Evolutionary conservation across 35 echinoderm and acorn worm genomes (phyloP), one percentile per base, ranked within the genome.

Genomic region (Eucidaris tribuloides): DNA sequence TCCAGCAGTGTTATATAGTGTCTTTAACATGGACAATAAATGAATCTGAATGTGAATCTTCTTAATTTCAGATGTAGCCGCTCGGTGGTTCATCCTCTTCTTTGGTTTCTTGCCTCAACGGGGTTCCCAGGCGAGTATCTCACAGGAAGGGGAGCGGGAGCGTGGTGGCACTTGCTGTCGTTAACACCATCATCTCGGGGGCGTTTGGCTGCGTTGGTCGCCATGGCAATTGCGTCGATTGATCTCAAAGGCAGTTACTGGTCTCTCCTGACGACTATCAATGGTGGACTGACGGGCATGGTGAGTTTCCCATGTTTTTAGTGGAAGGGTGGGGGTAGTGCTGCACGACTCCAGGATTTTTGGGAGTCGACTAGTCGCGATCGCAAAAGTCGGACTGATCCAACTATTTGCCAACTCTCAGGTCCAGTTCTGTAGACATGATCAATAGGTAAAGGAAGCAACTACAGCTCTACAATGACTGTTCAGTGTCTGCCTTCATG

Each of bases 91-190:
- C 68, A 93, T 97, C 31, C 82, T 97, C 7, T 88, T 97, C 56
- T 93, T 97, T 13, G 94, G 94, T 7, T 97, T 97, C 83, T 93
- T 97, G 58, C 3, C 93, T 97, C 86, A 97, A 97, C 80, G 94
- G 94, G 94, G 94, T 41, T 97, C 94, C 2, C 94, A 93, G 57
- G 94, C 90, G 1, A 89, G 85, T 6, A 92, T 97, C 42, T 97
- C 94, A 0, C 65, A 80, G 29, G 64, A 71, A 5, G 94, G 94
- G 24, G 94, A 97, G 33, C 18, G 94, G 85, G 11, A 22, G 54
- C 2, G 60, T 89, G 0, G 86, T 97, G 17, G 68, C 94, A 14
- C 42, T 89, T 20, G 82, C 94, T 20, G 84, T 97, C 14, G 90
- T 97, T 20, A 97, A 97, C 71, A 97, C 94, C 36, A 93, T 93